Percentiles rank a stretch among this genome's conserved stretches.
Evolutionary conservation across 2,888 invertebrate genomes (phyloP).

Genomic region (Didymodactylos carnosus): DNA sequence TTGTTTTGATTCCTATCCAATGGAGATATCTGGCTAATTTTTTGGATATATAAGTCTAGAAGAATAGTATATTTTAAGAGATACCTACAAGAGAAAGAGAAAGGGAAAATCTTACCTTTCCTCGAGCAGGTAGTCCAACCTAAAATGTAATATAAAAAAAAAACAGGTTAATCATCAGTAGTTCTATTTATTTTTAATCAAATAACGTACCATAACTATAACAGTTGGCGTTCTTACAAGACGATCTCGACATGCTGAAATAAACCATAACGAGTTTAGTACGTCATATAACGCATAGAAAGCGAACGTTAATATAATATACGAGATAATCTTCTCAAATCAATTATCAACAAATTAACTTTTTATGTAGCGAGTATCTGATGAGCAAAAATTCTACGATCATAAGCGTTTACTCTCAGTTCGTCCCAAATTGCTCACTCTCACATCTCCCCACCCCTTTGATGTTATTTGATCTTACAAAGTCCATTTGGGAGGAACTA

Average conservation of each 20-base stretch:
- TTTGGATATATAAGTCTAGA: slow-evolving; percentile 76
- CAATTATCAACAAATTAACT: too few species aligned
- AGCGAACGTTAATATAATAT: too few species aligned
- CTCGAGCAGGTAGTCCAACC: slow-evolving; percentile 92
- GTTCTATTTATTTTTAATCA: background rate
- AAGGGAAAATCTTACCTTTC: slow-evolving; percentile 43
- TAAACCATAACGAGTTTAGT: too few species aligned
- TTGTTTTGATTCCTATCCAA: slow-evolving; percentile 93
- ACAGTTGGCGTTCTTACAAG: slow-evolving; percentile 9
- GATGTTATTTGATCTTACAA: too few species aligned
- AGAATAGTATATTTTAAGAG: background rate
- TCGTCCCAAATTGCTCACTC: too few species aligned
- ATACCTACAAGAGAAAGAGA: background rate
- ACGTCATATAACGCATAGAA: too few species aligned
- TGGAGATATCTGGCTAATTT: slow-evolving; percentile 90
- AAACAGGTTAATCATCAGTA: background rate
- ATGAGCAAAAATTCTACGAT: too few species aligned
- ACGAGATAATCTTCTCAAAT: too few species aligned
- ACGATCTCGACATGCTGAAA: slow-evolving; percentile 12
- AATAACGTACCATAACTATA: background rate
- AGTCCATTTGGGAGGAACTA: too few species aligned
- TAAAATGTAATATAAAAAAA: slow-evolving; percentile 29
- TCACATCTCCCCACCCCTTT: too few species aligned
- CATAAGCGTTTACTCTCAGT: too few species aligned
- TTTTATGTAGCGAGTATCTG: too few species aligned